These are phyloP conservation scores for Sebastiscus albofasciatus DNA, from an alignment of 2,797 vertebrate genomes.

Conservation along the genomic window DNA sequence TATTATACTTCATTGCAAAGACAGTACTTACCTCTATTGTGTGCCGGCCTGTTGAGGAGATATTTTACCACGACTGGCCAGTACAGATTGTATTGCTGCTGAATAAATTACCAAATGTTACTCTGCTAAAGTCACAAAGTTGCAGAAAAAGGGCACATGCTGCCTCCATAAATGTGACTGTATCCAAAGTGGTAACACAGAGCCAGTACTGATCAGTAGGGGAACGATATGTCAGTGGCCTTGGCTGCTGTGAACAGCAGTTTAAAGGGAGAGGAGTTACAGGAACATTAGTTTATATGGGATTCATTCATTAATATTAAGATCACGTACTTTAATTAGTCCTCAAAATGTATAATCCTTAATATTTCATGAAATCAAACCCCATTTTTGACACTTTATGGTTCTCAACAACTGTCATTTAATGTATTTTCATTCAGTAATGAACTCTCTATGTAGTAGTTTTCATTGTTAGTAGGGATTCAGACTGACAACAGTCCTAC, in stretches of 20 bases:
- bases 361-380: background rate
- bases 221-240: background rate
- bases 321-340: background rate
- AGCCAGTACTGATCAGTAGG: background rate
- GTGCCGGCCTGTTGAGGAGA: background rate
- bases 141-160: constrained; percentile 24
- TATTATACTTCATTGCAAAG: background rate
- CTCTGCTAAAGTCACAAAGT: constrained; percentile 39
- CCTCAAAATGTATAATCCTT: background rate
- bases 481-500: too few relatives aligned
- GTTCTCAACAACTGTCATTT: background rate
- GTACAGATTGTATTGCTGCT: constrained; percentile 5
- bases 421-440: background rate
- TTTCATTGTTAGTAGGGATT: background rate
- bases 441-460: background rate
- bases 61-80: background rate
- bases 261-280: background rate
- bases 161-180: constrained; percentile 1
- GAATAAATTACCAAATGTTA: constrained; percentile 8
- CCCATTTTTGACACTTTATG: background rate
- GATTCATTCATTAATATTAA: background rate
- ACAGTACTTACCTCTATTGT: constrained; percentile 18
- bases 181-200: background rate
- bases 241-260: constrained; percentile 3
- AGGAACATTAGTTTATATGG: background rate